Base-by-base conservation (phyloP, 2,888 invertebrate species). In the Lithosia quadra region DNA sequence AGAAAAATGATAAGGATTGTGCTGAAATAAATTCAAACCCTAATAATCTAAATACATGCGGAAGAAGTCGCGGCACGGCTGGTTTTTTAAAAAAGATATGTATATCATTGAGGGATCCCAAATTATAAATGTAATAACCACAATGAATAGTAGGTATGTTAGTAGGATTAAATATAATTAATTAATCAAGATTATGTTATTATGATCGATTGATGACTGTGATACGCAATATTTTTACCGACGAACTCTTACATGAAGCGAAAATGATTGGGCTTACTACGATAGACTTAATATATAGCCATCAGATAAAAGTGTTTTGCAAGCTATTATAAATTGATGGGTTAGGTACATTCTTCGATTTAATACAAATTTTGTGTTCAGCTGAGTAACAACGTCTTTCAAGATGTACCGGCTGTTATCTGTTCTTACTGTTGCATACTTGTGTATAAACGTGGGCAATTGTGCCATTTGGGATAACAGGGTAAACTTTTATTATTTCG, bases 401-500 rank as follows among this genome's bases (percentile, higher is more conserved):
- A 68, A 69, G 56, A 49, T 39, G n/a, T 67, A 72, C 0, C 22
- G 72, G 10, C 28, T 73, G 10, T 34, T 72, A 18, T 56, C 53
- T 79, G 63, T 78, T 62, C 62, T 72, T 11, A 56, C 60, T 43
- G 18, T 63, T 36, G 21, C 65, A 36, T 34, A 33, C 57, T 67
- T 68, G 61, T 57, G 43, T n/a, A 18, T 28, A 21, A 11, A 73
- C 43, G 33, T 60, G 28, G 10, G 5, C 0, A 68, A 65, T 58
- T 0, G 21, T 36, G 33, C 33, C 18, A n/a, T 58, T 10, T 15
- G 4, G 56, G 24, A 36, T 21, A 66, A 65, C 10, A 62, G 69
- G 53, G 69, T 66, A 15, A 74, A 68, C 21, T 69, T 79, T 69
- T 77, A 72, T 69, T 80, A 80, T 24, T 86, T 49, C 57, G 80